Conservation (phyloP, 2,113 vertebrate genomes). For the Eudyptes chrysolophus region DNA sequence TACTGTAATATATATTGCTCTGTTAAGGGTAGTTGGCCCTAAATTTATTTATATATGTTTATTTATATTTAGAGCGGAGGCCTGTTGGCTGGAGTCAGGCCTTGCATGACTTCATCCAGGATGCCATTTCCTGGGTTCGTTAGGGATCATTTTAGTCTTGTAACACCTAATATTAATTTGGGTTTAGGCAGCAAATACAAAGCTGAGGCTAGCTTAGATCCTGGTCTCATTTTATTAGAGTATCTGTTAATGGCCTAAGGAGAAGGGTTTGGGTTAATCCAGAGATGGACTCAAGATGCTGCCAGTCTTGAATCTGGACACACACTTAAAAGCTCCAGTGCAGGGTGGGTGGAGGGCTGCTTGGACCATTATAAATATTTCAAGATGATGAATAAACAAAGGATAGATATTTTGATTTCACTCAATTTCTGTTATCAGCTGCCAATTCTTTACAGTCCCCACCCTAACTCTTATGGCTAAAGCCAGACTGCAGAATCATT, state of each 20-base stretch:
- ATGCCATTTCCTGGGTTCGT: background rate
- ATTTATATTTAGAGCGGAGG: background rate
- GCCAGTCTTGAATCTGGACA: background rate
- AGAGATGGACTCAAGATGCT: conserved; percentile 13
- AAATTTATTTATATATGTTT: background rate
- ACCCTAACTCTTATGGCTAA: conserved; percentile 2
- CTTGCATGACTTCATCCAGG: background rate
- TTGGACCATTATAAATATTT: conserved; percentile 25
- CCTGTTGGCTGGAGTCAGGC: background rate
- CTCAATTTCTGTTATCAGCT: conserved; percentile 43
- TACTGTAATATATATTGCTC: background rate
- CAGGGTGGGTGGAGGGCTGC: conserved; percentile 8
- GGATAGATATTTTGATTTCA: conserved; percentile 36
- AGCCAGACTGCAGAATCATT: background rate
- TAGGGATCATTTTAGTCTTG: background rate
- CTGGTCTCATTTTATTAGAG: background rate
- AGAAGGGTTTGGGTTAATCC: background rate
- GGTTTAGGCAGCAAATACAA: background rate
- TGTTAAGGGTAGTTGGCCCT: background rate
- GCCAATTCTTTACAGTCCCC: conserved; percentile 40
- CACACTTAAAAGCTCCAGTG: background rate
- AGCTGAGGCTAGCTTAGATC: background rate
- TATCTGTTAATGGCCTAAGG: background rate
- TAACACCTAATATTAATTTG: background rate
- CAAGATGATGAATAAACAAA: conserved; percentile 46